phyloP scores from a whole-genome alignment of 2,113 vertebrate genomes.

The Phrynosoma blainvillii region DNA sequence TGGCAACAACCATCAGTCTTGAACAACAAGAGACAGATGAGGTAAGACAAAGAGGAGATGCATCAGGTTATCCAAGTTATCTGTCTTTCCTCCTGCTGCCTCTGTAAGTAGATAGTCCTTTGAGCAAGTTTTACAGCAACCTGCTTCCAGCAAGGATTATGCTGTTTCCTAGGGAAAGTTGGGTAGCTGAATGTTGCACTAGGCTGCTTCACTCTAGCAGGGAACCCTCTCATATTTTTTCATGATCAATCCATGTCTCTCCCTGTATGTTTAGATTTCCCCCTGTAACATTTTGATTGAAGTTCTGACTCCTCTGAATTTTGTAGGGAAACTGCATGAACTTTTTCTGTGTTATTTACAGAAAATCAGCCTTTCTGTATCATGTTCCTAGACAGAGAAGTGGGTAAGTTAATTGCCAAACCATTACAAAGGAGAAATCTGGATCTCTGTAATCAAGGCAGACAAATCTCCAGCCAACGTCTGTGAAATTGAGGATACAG shows the following conservation, averaged over 20 bases:
- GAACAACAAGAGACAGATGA: too few relatives aligned
- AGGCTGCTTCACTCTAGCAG: not conserved
- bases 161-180: not conserved
- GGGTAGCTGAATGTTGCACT: not conserved
- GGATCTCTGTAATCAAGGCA: conserved; percentile 24
- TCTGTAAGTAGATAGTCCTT: too few relatives aligned
- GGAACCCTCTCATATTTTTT: not conserved
- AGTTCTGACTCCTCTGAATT: not conserved
- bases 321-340: not conserved
- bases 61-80: too few relatives aligned
- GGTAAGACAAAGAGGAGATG: too few relatives aligned
- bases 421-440: conserved; percentile 38
- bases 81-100: too few relatives aligned
- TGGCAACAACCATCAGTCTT: too few relatives aligned
- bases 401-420: conserved; percentile 50
- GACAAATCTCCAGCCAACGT: conserved; percentile 35
- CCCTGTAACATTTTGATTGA: not conserved
- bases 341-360: not conserved
- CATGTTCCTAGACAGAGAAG: conserved; percentile 51
- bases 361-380: conserved; percentile 40
- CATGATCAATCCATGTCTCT: not conserved
- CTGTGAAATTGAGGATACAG: conserved; percentile 31
- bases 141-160: not conserved
- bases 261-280: too few relatives aligned
- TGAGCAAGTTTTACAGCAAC: too few relatives aligned